A percentile compares a stretch with the other conserved stretches of the same genome.
These are phyloP conservation scores for Turritopsis rubra DNA, from an alignment of 30 jellyfish, hydroid and myxozoan genomes.

Conservation along the genomic window DNA sequence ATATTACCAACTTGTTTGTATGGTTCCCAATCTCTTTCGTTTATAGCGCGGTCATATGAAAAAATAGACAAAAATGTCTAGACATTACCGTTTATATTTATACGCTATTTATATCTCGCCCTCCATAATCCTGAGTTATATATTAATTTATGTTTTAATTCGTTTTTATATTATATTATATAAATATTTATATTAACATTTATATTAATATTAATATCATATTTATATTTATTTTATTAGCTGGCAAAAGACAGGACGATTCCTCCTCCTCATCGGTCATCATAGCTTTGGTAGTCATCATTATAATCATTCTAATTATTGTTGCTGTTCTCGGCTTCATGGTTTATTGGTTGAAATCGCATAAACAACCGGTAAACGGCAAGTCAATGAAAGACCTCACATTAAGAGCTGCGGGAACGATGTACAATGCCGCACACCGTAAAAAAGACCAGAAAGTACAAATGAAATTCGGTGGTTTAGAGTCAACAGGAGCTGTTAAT, in stretches of 20 bases:
- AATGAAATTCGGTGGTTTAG: slow-evolving; percentile 5
- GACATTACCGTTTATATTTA: too few species aligned
- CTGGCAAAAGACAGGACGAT: background rate
- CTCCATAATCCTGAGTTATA: too few species aligned
- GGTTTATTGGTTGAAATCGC: background rate
- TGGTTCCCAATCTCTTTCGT: too few species aligned
- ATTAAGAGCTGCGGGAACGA: background rate
- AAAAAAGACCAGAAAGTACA: slow-evolving; percentile 8
- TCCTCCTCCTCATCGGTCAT: background rate
- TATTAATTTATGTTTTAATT: too few species aligned
- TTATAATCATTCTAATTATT: background rate
- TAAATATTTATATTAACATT: too few species aligned
- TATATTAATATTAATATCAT: too few species aligned
- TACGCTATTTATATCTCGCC: too few species aligned
- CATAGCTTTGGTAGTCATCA: background rate
- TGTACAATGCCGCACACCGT: slow-evolving; percentile 14
- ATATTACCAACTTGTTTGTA: too few species aligned
- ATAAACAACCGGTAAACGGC: background rate
- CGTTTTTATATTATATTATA: too few species aligned
- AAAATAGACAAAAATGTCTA: too few species aligned
- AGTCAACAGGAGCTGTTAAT: background rate
- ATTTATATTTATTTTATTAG: too few species aligned
- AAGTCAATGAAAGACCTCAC: background rate
- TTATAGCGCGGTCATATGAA: too few species aligned
- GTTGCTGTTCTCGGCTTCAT: background rate